phyloP scores from a whole-genome alignment of 2,888 invertebrate genomes.

The Sialis lutaria region DNA sequence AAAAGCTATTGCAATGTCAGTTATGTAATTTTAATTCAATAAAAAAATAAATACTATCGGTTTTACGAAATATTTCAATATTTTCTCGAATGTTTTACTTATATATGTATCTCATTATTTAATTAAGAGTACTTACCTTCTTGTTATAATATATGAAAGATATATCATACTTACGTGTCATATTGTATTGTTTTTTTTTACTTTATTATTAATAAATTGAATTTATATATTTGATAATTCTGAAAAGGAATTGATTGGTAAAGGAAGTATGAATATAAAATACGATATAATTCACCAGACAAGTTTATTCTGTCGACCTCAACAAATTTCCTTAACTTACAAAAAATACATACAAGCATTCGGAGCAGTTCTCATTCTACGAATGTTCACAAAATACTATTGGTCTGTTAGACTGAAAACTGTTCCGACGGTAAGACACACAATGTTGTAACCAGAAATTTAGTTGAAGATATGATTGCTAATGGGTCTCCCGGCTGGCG shows the following conservation, averaged over 20 bases:
- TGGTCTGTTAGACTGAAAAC: neutral
- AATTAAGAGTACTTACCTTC: no score
- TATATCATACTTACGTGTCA: neutral
- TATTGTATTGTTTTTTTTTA: neutral
- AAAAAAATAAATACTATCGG: no score
- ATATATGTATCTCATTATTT: no score
- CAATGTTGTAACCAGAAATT: no score
- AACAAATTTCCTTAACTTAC: constrained; percentile 51
- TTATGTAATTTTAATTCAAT: no score
- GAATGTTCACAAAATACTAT: neutral
- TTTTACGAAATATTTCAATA: no score
- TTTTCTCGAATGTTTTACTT: no score
- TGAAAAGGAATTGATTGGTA: neutral
- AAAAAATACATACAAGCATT: constrained; percentile 39
- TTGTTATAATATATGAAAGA: constrained; percentile 28
- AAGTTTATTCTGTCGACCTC: constrained; percentile 59
- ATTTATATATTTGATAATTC: neutral
- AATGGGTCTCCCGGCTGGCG: no score
- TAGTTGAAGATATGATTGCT: no score
- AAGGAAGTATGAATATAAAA: neutral
- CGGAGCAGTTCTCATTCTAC: neutral
- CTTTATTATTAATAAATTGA: no score
- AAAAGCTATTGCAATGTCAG: no score
- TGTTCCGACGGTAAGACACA: neutral
- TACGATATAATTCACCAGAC: constrained; percentile 33